Evolutionary conservation across 2,888 invertebrate genomes (phyloP).

Genomic region (Hyppa rectilinea): DNA sequence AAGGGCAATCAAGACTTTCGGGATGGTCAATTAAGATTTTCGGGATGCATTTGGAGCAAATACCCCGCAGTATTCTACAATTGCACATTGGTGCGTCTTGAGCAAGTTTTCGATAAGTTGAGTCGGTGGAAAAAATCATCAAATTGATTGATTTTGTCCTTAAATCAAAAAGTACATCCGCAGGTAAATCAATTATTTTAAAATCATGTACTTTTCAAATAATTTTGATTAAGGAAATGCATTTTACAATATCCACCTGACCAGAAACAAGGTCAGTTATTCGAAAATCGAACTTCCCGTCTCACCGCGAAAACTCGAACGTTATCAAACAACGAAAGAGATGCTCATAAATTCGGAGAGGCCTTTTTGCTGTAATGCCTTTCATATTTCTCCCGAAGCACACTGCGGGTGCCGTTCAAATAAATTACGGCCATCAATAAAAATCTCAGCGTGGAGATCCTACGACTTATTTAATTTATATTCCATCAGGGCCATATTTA

Average conservation of each 20-base stretch:
- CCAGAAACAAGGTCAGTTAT: background rate
- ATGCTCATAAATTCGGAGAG: conserved; percentile 89
- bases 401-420: conserved; percentile 89
- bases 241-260: background rate
- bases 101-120: background rate
- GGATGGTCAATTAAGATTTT: too few relatives aligned
- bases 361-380: conserved; percentile 90
- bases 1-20: too few relatives aligned
- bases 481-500: conserved; percentile 88
- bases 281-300: conserved; percentile 60
- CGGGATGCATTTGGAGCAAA: too few relatives aligned
- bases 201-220: background rate
- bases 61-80: too few relatives aligned
- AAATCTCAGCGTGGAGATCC: conserved; percentile 88
- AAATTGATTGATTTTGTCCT: background rate
- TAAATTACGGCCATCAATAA: conserved; percentile 90
- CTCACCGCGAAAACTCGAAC: conserved; percentile 70
- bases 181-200: background rate
- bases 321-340: conserved; percentile 87
- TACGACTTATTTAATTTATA: conserved; percentile 90
- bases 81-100: too few relatives aligned
- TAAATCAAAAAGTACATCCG: background rate
- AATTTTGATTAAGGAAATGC: too few relatives aligned
- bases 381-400: conserved; percentile 89
- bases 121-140: background rate